phyloP scores from a whole-genome alignment of 2,888 invertebrate genomes.

The Cyaniris semiargus region DNA sequence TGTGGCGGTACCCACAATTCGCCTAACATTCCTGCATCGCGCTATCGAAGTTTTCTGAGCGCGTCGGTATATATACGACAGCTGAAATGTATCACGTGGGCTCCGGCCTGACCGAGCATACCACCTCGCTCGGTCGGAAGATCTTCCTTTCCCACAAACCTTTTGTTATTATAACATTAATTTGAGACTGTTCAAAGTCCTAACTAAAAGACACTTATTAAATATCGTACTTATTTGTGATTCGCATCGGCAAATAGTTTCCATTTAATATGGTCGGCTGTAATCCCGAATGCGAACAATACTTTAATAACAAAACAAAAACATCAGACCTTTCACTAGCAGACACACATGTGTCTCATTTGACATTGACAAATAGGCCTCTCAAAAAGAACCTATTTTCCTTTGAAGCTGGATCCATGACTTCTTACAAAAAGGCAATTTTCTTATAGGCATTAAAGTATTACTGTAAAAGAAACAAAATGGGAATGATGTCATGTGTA shows the following conservation, averaged over 20 bases:
- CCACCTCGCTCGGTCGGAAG: no score
- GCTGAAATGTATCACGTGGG: no score
- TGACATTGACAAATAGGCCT: conserved; percentile 32
- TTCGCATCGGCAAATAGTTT: neutral
- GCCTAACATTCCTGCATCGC: no score
- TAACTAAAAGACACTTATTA: no score
- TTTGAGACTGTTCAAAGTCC: no score
- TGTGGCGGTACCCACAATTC: no score
- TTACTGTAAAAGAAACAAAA: conserved; percentile 5
- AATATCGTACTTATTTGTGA: no score
- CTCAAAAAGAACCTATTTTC: conserved; percentile 31
- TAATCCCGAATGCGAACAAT: conserved; percentile 22
- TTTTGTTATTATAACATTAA: no score
- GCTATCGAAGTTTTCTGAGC: no score
- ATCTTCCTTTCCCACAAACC: no score
- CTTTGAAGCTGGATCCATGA: conserved; percentile 28
- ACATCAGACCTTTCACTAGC: conserved; percentile 30
- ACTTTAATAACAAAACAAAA: conserved; percentile 32
- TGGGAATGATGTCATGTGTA: neutral
- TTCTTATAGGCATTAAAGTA: conserved; percentile 28
- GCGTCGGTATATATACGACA: no score
- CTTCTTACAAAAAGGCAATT: conserved; percentile 33
- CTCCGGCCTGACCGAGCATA: no score
- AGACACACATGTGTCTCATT: conserved; percentile 32
- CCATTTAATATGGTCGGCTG: conserved; percentile 12